Percentiles rank a stretch among this genome's conserved stretches.
Evolutionary conservation across 2,888 invertebrate genomes (phyloP).

Genomic region (Mythimna impura): DNA sequence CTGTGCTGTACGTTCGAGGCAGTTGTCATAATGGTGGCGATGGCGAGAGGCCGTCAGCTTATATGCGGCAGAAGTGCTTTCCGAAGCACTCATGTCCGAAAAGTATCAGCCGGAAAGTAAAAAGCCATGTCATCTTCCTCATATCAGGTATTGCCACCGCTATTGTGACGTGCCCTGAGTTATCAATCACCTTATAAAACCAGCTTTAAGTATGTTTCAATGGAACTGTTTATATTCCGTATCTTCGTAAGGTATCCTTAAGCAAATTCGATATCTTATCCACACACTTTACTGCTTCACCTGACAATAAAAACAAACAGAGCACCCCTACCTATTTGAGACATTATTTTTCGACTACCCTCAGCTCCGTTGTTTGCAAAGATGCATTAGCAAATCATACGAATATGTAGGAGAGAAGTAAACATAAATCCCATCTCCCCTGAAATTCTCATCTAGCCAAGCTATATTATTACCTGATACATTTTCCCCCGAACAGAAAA

Average conservation of each 20-base stretch:
- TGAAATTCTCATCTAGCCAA: conserved; percentile 79
- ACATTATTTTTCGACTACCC: conserved; percentile 49
- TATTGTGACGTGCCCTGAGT: no score
- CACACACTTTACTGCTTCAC: conserved; percentile 9
- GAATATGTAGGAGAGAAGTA: conserved; percentile 69
- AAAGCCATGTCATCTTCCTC: no score
- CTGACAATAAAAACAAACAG: conserved; percentile 52
- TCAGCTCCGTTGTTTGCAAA: conserved; percentile 66
- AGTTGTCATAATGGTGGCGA: no score
- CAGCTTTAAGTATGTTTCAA: background rate
- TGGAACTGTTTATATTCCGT: background rate
- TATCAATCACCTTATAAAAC: no score
- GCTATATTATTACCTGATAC: conserved; percentile 84
- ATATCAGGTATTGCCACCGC: no score
- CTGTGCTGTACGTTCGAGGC: no score
- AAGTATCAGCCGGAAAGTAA: background rate
- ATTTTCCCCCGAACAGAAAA: conserved; percentile 81
- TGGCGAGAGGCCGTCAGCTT: no score
- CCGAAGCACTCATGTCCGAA: no score
- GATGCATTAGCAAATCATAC: conserved; percentile 73
- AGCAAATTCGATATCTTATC: background rate
- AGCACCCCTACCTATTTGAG: conserved; percentile 20
- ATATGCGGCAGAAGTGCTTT: no score
- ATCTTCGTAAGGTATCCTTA: background rate
- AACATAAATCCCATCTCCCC: conserved; percentile 76